Evolutionary conservation across 2,797 vertebrate genomes (phyloP), one percentile per base, ranked within the genome.

Genomic region (Chelidonichthys spinosus): DNA sequence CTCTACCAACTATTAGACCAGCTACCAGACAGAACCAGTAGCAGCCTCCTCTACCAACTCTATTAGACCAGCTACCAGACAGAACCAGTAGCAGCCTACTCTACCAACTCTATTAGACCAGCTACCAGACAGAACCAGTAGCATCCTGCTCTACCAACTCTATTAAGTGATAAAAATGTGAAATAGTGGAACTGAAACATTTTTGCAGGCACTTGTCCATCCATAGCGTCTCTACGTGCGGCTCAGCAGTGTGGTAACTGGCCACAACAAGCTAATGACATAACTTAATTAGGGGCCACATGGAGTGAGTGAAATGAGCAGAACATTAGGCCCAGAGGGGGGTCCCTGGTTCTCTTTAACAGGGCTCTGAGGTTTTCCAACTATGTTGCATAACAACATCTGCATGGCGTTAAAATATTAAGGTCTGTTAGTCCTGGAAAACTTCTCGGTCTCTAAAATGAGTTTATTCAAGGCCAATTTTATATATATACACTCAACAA

Each of bases 251-350:
- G 59, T 62, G 66, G 66, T 68, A 64, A 59, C 43, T 15, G 53
- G 50, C 72, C 46, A 70, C 42, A 76, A 67, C 62, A 63, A 54
- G 70, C 72, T 85, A 74, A 84, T 87, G 71, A 73, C 85, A 90
- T 81, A 84, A 84, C 76, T 85, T 86, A 11, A 87, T 85, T 91
- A 79, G 83, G 76, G 76, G 74, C 84, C 81, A 65, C 74, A 58
- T 78, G 69, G 76, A 76, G 83, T 60, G 74, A 76, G 79, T 54
- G 65, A 60, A 75, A 81, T 71, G 74, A 82, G 76, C 79, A 72
- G 72, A 84, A 84, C 80, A 74, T 78, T 68, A 7, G 35, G 42
- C 69, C 81, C 81, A 40, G 69, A 78, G 73, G 82, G 71, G 68
- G 68, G 63, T 76, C 78, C 71, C 56, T 69, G 72, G 60, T 81